Conservation (phyloP, 2,113 vertebrate species). For the Barnardius zonarius region DNA sequence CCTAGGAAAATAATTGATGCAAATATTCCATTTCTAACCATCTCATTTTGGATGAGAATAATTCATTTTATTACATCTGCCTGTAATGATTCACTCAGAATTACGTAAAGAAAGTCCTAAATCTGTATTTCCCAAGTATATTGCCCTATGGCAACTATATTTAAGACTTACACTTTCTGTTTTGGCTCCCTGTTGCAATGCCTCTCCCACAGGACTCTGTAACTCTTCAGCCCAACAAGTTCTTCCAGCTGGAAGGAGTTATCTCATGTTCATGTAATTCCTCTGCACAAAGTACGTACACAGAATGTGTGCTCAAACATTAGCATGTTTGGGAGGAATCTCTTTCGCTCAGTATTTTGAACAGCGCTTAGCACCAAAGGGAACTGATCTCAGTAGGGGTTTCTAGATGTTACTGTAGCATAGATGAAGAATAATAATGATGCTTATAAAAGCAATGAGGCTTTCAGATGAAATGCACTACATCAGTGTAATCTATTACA, state of each 20-base stretch:
- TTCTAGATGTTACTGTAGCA: not conserved
- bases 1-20: not conserved
- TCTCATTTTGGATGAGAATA: not conserved
- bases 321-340: not conserved
- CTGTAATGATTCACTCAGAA: not conserved
- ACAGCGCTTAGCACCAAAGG: not conserved
- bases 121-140: accelerated
- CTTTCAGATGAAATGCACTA: not conserved
- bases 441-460: slow-evolving; percentile 7
- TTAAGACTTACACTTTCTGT: not conserved
- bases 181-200: not conserved
- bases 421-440: not conserved
- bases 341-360: not conserved
- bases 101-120: not conserved
- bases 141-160: not conserved
- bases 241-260: not conserved
- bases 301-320: not conserved
- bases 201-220: not conserved
- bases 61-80: not conserved
- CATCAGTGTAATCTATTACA: not conserved
- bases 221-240: not conserved
- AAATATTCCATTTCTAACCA: not conserved
- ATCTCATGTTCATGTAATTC: accelerated
- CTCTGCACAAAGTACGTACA: accelerated
- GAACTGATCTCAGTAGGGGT: not conserved